These are phyloP conservation scores for Heliconius cydno DNA, from an alignment of 2,888 invertebrate genomes.

Conservation along the genomic window DNA sequence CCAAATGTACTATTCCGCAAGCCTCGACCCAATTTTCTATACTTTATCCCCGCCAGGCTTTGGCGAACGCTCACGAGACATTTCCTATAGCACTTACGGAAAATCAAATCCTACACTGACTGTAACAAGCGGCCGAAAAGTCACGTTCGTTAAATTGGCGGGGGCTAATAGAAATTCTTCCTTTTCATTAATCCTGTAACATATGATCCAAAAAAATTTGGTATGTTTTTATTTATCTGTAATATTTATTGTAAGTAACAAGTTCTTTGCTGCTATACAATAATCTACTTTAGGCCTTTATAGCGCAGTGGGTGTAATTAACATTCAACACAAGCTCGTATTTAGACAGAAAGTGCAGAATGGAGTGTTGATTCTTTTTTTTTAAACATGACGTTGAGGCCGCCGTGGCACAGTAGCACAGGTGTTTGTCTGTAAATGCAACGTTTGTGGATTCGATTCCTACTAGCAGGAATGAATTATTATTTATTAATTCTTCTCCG, in stretches of 20 bases:
- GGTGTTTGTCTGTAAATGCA: too few relatives aligned
- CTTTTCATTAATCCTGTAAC: constrained; percentile 45
- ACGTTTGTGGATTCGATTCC: too few relatives aligned
- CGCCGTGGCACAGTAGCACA: too few relatives aligned
- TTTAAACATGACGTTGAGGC: too few relatives aligned
- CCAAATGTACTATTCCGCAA: constrained; percentile 67
- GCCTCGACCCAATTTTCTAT: constrained; percentile 75
- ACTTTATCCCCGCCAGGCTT: constrained; percentile 67
- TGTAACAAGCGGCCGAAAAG: constrained; percentile 54
- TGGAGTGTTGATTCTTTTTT: too few relatives aligned
- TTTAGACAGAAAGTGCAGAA: too few relatives aligned
- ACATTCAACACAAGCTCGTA: too few relatives aligned
- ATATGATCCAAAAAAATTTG: constrained; percentile 27
- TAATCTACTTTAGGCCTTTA: neutral
- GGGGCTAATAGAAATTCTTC: constrained; percentile 53
- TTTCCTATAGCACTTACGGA: constrained; percentile 71
- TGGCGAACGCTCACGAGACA: constrained; percentile 64
- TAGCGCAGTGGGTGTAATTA: neutral
- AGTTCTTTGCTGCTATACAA: neutral
- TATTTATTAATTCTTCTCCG: too few relatives aligned
- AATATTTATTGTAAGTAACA: neutral
- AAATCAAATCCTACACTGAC: constrained; percentile 62
- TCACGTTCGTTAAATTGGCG: constrained; percentile 53
- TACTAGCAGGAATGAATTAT: too few relatives aligned
- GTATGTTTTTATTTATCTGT: constrained; percentile 2